Base-by-base conservation (phyloP, 1,140 invertebrate species). In the Drusus annulatus region DNA sequence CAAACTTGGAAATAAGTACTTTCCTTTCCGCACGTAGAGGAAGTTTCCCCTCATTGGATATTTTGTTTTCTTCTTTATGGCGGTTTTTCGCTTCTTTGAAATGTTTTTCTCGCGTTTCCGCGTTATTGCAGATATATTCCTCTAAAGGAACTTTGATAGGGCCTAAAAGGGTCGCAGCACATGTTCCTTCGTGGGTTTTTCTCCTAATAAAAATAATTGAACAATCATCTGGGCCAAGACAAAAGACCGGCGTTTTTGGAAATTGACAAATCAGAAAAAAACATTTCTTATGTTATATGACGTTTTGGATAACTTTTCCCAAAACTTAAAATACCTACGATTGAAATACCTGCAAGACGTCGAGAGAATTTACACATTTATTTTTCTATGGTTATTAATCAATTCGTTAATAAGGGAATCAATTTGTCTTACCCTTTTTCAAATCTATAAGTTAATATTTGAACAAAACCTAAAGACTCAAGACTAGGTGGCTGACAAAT, bases 31-130 rank as follows among this genome's bases (percentile, higher is more conserved):
- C 17, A 68, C 28, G 68, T 28, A 31, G 2, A 5, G 21, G 68
- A 71, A 71, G 68, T 71, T 71, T 52, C 19, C 65, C 45, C 21
- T 54, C 52, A 54, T 71, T 52, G 45, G n/a, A 71, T 71, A 52
- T 71, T 17, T 71, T 52, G 45, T 71, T 65, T 71, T 52, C 50
- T 71, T 71, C 68, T 52, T 51, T 71, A 71, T 54, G n/a, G 36
- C 36, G 68, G 45, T 0, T 71, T 71, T 71, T 52, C 54, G 68
- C 52, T 51, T 50, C 45, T 65, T 63, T 21, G 23, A 63, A 15
- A 21, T 23, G 17, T 63, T 63, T 65, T 65, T 31, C 21, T 65
- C 16, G n/a, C 45, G 50, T 52, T 51, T 71, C 50, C 50, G 68
- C 19, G 68, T 71, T 71, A 71, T 51, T 45, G 45, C 50, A 25